Evolutionary conservation across 2,797 vertebrate genomes (phyloP).

Genomic region (Acrossocheilus wenchowensis): DNA sequence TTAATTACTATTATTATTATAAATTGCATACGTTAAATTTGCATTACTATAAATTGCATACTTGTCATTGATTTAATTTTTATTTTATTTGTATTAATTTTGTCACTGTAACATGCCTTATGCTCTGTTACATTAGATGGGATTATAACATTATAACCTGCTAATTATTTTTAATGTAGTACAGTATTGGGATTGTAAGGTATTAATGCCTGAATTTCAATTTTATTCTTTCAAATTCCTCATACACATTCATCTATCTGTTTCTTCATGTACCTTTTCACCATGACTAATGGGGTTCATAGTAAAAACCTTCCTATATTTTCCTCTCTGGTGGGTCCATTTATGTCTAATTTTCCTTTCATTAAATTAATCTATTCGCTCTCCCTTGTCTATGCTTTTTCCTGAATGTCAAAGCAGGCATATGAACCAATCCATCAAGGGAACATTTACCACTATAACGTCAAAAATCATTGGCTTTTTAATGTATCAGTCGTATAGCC

Average conservation of each 20-base stretch:
- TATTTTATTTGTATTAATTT: too few relatives aligned
- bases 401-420: not conserved
- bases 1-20: too few relatives aligned
- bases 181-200: not conserved
- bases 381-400: not conserved
- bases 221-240: not conserved
- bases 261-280: slow-evolving; percentile 14
- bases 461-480: slow-evolving; percentile 11
- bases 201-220: not conserved
- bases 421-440: slow-evolving; percentile 10
- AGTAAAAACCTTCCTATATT: slow-evolving; percentile 17
- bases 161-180: not conserved
- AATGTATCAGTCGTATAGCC: not conserved
- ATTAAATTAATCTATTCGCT: slow-evolving; percentile 13
- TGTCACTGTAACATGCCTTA: not conserved
- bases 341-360: slow-evolving; percentile 23
- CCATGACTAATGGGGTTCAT: not conserved
- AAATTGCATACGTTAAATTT: too few relatives aligned
- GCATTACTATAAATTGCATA: too few relatives aligned
- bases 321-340: not conserved
- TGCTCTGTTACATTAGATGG: not conserved
- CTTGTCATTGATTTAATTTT: too few relatives aligned
- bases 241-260: not conserved
- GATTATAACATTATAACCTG: not conserved
- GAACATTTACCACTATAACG: not conserved